Evolutionary conservation across 2,888 invertebrate genomes (phyloP), one percentile per base, ranked within the genome.

Genomic region (Limnephilus auricula): DNA sequence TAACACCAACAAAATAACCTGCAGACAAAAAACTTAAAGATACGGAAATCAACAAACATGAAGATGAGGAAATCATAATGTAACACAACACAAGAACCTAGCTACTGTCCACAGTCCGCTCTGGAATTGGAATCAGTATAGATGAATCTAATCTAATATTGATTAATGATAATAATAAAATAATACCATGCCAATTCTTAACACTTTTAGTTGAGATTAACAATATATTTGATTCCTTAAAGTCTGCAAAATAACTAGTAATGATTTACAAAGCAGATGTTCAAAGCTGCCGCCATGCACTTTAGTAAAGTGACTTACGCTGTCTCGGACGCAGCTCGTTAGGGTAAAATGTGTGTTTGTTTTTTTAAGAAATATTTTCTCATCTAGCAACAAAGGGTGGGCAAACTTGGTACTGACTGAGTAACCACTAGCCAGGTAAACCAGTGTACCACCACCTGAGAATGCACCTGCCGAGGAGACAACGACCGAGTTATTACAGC

Each of bases 401-500:
- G 37, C 30, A 32, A 9, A 18, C 32, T 2, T 18, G 31, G 31
- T 32, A 32, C 18, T 82, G 31, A 31, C 83, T 12, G 31, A n/a
- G 37, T 37, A 83, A n/a, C 34, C 32, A 79, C 79, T 31, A 79
- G 31, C 13, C 31, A 80, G 31, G 83, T 34, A 34, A 83, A 25
- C 86, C 45, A 15, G 31, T 13, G 15, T 30, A 31, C 50, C 86
- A 3, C 18, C 50, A 30, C 15, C 50, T 65, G 40, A 32, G 85
- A 37, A 78, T 87, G 31, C 78, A 40, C n/a, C 85, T 85, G 85
- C 30, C 85, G n/a, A 30, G n/a, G 18, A 31, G 78, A 12, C n/a
- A 18, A 40, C 78, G 87, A 34, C 87, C 34, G 31, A 88, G 78
- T 79, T 88, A 88, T 78, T 88, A 78, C 12, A 78, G 87, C 34